Evolutionary conservation across 2,113 vertebrate genomes (phyloP).

Genomic region (Cottus gobio): DNA sequence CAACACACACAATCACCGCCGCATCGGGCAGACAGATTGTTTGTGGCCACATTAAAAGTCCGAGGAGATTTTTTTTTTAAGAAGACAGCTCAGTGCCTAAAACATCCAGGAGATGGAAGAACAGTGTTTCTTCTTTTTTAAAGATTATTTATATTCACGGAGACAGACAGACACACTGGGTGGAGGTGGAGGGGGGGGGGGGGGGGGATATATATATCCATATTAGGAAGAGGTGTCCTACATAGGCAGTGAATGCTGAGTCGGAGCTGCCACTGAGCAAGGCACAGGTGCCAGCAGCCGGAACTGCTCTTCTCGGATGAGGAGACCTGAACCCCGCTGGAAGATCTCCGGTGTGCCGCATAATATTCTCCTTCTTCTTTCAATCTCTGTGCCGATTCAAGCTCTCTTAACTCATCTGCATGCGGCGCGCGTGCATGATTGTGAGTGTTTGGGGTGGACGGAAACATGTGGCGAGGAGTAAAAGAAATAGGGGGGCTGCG

Average conservation of each 20-base stretch:
- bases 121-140: neutral
- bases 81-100: neutral
- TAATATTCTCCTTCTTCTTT: slow-evolving; percentile 31
- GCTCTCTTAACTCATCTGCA: slow-evolving; percentile 57
- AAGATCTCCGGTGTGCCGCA: slow-evolving; percentile 41
- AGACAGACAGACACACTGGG: slow-evolving; percentile 41
- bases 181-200: slow-evolving; percentile 55
- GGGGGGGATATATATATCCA: slow-evolving; percentile 55
- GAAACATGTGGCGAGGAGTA: slow-evolving; percentile 56
- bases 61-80: neutral
- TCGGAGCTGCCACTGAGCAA: slow-evolving; percentile 63
- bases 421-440: slow-evolving; percentile 19
- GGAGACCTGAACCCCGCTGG: slow-evolving; percentile 69
- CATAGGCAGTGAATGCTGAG: slow-evolving; percentile 48
- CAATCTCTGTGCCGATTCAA: slow-evolving; percentile 38
- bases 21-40: slow-evolving; percentile 17
- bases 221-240: slow-evolving; percentile 84
- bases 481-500: neutral
- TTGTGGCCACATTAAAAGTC: neutral
- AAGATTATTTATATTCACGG: slow-evolving; percentile 57
- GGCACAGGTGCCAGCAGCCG: slow-evolving; percentile 63
- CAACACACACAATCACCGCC: slow-evolving; percentile 14
- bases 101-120: slow-evolving; percentile 8
- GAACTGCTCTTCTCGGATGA: slow-evolving; percentile 7
- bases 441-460: neutral